A percentile compares a stretch with the other conserved stretches of the same genome.
These are phyloP conservation scores for Hydrolagus affinis DNA, from an alignment of 2,113 vertebrate species.

Conservation along the genomic window DNA sequence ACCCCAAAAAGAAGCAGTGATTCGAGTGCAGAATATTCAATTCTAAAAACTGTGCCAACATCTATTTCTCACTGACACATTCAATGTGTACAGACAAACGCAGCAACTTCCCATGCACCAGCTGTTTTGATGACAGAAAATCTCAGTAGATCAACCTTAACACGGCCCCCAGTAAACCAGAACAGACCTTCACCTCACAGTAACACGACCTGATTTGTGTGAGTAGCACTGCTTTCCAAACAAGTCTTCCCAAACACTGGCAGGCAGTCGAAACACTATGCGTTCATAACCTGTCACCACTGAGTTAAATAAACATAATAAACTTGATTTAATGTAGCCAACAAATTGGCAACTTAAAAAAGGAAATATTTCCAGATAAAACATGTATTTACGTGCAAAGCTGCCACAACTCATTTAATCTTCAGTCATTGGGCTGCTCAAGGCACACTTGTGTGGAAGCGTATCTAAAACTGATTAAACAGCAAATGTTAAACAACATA, in stretches of 20 bases:
- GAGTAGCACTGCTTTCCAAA: neutral
- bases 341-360: neutral
- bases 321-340: neutral
- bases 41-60: neutral
- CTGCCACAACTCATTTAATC: neutral
- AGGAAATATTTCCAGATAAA: neutral
- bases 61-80: neutral
- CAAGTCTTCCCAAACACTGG: neutral
- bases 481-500: neutral
- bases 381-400: neutral
- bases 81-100: neutral
- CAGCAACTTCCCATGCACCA: neutral
- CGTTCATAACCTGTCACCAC: slow-evolving; percentile 1
- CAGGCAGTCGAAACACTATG: neutral
- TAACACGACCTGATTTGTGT: slow-evolving; percentile 12
- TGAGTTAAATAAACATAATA: neutral
- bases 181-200: neutral
- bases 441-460: neutral
- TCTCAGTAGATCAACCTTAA: neutral
- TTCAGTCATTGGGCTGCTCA: neutral
- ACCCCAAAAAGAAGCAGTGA: neutral
- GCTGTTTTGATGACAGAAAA: neutral
- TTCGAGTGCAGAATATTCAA: neutral
- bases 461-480: neutral
- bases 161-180: neutral